These are phyloP conservation scores for Thumatha senex DNA, from an alignment of 2,888 invertebrate species.

Conservation along the genomic window DNA sequence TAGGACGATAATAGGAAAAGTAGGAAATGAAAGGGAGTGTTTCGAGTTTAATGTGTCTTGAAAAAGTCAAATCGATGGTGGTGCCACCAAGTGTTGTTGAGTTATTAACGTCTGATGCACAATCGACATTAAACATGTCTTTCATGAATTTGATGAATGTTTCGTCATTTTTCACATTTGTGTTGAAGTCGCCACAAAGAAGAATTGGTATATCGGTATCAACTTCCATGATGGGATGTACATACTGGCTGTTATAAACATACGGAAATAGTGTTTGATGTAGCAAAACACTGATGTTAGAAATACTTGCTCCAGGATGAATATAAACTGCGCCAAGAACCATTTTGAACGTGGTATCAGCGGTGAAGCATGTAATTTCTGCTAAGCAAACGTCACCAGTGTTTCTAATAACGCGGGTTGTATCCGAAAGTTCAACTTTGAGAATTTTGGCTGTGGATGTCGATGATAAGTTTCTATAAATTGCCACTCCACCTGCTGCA, in stretches of 20 bases:
- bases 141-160: slow-evolving; percentile 33
- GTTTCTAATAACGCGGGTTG: slow-evolving; percentile 11
- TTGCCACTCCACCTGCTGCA: slow-evolving; percentile 35
- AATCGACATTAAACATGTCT: slow-evolving; percentile 33
- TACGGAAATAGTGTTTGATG: slow-evolving; percentile 28
- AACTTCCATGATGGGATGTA: slow-evolving; percentile 19
- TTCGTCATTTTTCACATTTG: slow-evolving; percentile 28
- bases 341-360: slow-evolving; percentile 27
- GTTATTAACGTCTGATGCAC: slow-evolving; percentile 26
- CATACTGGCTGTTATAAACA: slow-evolving; percentile 26
- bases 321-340: slow-evolving; percentile 32
- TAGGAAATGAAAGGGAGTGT: slow-evolving; percentile 40
- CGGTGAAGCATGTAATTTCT: slow-evolving; percentile 29
- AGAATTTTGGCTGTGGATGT: slow-evolving; percentile 11
- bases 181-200: slow-evolving; percentile 32
- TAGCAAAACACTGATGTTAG: slow-evolving; percentile 25
- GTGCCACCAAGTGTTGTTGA: slow-evolving; percentile 29
- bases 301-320: slow-evolving; percentile 18
- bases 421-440: slow-evolving; percentile 18
- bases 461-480: slow-evolving; percentile 21
- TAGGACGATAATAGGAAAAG: slow-evolving; percentile 40
- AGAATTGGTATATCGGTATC: slow-evolving; percentile 19
- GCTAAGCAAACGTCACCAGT: slow-evolving; percentile 23
- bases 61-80: slow-evolving; percentile 35
- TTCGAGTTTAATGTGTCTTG: slow-evolving; percentile 36